These are phyloP conservation scores for Gerris buenoi DNA, from an alignment of 1,140 invertebrate species.

Conservation along the genomic window DNA sequence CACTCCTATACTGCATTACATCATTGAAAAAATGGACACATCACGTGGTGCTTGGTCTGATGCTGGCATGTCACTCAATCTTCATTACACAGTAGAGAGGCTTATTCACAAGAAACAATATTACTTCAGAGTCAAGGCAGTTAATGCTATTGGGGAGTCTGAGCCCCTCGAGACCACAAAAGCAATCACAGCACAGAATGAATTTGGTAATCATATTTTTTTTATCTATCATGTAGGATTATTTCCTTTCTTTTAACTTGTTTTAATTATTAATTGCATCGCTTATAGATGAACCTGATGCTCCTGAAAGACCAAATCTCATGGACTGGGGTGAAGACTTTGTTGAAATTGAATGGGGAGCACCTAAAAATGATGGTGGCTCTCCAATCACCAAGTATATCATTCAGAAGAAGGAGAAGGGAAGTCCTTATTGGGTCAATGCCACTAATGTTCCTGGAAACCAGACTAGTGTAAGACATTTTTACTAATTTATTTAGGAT, in stretches of 20 bases:
- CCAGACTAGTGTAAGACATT: slow-evolving; percentile 46
- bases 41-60: slow-evolving; percentile 89
- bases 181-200: slow-evolving; percentile 84
- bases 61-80: slow-evolving; percentile 68
- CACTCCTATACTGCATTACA: slow-evolving; percentile 85
- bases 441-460: slow-evolving; percentile 67
- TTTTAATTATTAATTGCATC: not conserved
- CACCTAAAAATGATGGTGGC: slow-evolving; percentile 77
- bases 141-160: slow-evolving; percentile 89
- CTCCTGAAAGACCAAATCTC: slow-evolving; percentile 75
- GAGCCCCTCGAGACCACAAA: slow-evolving; percentile 72
- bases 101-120: slow-evolving; percentile 89
- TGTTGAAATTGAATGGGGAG: slow-evolving; percentile 77
- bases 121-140: slow-evolving; percentile 77
- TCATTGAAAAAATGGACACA: slow-evolving; percentile 94
- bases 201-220: too few species aligned
- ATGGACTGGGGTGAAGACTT: slow-evolving; percentile 87
- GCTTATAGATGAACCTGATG: slow-evolving; percentile 64
- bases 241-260: too few species aligned
- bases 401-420: slow-evolving; percentile 90
- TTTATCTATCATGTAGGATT: too few species aligned
- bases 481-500: too few species aligned
- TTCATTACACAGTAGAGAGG: slow-evolving; percentile 67
- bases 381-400: slow-evolving; percentile 84
- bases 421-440: slow-evolving; percentile 76